Evolutionary conservation across 2,888 invertebrate species (phyloP).

Genomic region (Rhaphigaster nebulosa): DNA sequence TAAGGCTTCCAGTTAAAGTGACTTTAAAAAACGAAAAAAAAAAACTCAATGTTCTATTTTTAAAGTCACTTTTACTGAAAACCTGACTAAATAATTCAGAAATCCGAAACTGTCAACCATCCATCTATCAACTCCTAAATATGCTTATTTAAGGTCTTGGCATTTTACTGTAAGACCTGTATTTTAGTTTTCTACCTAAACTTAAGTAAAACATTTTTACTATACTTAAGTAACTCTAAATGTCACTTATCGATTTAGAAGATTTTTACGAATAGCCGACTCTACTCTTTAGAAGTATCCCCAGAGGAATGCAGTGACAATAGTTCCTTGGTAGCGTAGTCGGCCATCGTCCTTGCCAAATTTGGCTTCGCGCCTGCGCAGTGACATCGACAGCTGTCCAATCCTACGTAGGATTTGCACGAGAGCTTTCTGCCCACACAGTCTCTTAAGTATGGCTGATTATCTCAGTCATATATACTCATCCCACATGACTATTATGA

Average conservation of each 20-base stretch:
- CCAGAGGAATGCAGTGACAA: background rate
- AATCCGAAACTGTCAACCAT: too few relatives aligned
- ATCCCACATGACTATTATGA: background rate
- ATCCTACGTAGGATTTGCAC: constrained; percentile 7
- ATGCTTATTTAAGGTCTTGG: too few relatives aligned
- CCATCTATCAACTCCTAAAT: too few relatives aligned
- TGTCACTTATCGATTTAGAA: background rate
- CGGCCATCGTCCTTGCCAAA: constrained; percentile 39
- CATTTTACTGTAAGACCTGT: too few relatives aligned
- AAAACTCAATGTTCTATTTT: too few relatives aligned
- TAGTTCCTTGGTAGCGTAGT: background rate
- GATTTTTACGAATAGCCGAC: background rate
- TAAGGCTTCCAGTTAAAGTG: too few relatives aligned
- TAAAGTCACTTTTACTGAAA: too few relatives aligned
- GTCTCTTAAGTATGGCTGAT: background rate
- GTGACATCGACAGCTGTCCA: constrained; percentile 35
- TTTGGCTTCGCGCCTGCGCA: background rate
- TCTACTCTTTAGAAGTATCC: background rate
- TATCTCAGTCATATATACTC: background rate
- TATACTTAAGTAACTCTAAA: too few relatives aligned
- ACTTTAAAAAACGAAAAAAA: too few relatives aligned
- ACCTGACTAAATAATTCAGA: too few relatives aligned
- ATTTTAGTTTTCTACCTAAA: too few relatives aligned
- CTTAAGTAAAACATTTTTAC: too few relatives aligned
- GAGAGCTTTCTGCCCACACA: background rate